A percentile compares a stretch with the other conserved stretches of the same genome.
These are phyloP conservation scores for Cryptosula pallasiana DNA, from an alignment of 2,888 invertebrate genomes.

Conservation along the genomic window DNA sequence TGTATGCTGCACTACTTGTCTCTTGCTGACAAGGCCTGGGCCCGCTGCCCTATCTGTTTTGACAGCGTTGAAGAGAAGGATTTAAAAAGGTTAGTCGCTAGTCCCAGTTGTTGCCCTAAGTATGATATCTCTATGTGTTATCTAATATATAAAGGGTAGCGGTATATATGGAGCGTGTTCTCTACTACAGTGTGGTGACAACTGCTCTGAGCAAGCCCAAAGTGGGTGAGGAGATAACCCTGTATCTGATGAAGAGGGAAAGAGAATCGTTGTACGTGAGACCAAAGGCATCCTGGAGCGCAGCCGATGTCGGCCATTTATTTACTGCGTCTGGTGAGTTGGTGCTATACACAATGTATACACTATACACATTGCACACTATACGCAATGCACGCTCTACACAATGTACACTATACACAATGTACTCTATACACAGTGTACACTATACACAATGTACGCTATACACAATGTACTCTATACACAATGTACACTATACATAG, in stretches of 20 bases:
- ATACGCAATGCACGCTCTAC: no score
- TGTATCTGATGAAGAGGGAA: conserved; percentile 81
- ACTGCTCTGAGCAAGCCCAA: conserved; percentile 43
- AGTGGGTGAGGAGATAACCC: conserved; percentile 64
- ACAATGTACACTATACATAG: neutral
- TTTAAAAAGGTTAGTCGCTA: conserved; percentile 70
- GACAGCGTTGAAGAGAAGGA: conserved; percentile 73
- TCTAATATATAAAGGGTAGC: no score
- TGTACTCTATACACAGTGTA: no score
- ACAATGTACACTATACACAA: no score
- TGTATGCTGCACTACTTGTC: conserved; percentile 88
- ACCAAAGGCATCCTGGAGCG: conserved; percentile 39
- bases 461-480: neutral
- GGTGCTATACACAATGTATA: no score
- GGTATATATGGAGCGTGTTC: no score
- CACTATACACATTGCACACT: no score
- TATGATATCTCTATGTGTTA: no score
- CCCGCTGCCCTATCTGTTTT: conserved; percentile 88
- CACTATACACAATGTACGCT: neutral
- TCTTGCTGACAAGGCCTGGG: conserved; percentile 69
- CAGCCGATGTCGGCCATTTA: conserved; percentile 36
- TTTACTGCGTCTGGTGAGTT: neutral
- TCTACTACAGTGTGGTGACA: conserved; percentile 63
- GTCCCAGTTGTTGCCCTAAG: no score
- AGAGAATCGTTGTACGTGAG: conserved; percentile 58